Conservation (phyloP, 2,888 invertebrate species). For the Chymomyza amoena region DNA sequence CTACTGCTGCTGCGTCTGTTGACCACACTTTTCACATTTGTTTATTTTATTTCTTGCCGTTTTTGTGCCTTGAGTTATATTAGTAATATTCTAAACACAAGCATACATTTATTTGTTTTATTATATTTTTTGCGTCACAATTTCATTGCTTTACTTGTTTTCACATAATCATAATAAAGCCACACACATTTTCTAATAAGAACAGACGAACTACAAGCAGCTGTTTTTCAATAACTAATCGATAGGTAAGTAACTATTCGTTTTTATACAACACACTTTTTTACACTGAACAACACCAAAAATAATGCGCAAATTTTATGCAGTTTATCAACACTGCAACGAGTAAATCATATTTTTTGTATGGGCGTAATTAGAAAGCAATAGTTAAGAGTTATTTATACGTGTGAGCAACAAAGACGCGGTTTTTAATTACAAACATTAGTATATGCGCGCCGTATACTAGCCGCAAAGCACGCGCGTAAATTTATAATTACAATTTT, state of each 20-base stretch:
- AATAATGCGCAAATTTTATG: background rate
- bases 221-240: constrained; percentile 23
- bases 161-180: background rate
- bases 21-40: constrained; percentile 64
- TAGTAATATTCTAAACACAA: constrained; percentile 18
- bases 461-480: constrained; percentile 36
- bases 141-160: constrained; percentile 46
- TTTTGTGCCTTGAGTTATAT: constrained; percentile 34
- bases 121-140: constrained; percentile 41
- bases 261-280: background rate
- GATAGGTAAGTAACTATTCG: background rate
- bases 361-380: constrained; percentile 72
- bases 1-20: constrained; percentile 43
- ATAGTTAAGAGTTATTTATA: constrained; percentile 64
- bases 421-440: constrained; percentile 16
- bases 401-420: constrained; percentile 59
- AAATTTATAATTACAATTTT: constrained; percentile 33
- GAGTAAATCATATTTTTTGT: constrained; percentile 50
- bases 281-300: background rate
- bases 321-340: constrained; percentile 39
- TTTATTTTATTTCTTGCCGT: constrained; percentile 56
- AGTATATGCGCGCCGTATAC: constrained; percentile 30
- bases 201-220: constrained; percentile 23
- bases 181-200: background rate
- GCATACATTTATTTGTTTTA: constrained; percentile 29